Percentiles rank a stretch among this genome's conserved stretches.
Conservation (phyloP, 2,888 invertebrate species). For the Melangyna quadrimaculata region DNA sequence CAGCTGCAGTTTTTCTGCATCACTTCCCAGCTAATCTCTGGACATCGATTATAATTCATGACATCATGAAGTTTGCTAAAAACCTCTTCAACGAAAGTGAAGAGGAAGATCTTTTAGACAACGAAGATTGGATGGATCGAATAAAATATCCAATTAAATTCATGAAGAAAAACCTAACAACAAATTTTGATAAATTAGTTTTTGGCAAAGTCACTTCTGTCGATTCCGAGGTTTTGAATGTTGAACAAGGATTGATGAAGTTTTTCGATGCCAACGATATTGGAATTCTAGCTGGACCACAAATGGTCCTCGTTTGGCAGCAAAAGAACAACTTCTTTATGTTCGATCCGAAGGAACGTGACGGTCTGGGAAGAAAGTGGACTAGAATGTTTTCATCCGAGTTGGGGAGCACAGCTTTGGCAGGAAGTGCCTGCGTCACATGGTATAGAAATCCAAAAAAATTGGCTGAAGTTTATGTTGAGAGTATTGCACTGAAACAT, state of each 20-base stretch:
- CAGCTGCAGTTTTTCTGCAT: conserved; percentile 79
- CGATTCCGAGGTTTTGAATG: conserved; percentile 76
- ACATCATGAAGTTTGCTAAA: conserved; percentile 79
- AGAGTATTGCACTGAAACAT: conserved; percentile 76
- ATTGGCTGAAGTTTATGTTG: conserved; percentile 78
- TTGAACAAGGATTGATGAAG: conserved; percentile 77
- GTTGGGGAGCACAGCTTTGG: conserved; percentile 14
- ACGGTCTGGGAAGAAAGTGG: conserved; percentile 74
- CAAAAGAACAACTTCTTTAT: conserved; percentile 80
- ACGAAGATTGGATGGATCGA: conserved; percentile 56
- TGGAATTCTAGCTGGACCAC: conserved; percentile 79
- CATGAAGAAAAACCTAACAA: conserved; percentile 8
- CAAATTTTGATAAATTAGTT: conserved; percentile 73
- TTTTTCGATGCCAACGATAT: conserved; percentile 78
- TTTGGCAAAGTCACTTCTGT: conserved; percentile 78
- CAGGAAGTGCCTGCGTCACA: conserved; percentile 79
- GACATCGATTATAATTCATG: conserved; percentile 78
- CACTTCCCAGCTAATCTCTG: conserved; percentile 78
- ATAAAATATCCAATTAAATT: conserved; percentile 51
- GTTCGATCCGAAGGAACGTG: conserved; percentile 81
- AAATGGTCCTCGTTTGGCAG: conserved; percentile 80
- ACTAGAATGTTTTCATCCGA: conserved; percentile 57
- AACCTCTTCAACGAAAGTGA: conserved; percentile 75
- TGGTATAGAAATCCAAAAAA: conserved; percentile 78
- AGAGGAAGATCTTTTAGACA: conserved; percentile 34